Base-by-base conservation (phyloP, 1,140 invertebrate species). In the Coboldia fuscipes region DNA sequence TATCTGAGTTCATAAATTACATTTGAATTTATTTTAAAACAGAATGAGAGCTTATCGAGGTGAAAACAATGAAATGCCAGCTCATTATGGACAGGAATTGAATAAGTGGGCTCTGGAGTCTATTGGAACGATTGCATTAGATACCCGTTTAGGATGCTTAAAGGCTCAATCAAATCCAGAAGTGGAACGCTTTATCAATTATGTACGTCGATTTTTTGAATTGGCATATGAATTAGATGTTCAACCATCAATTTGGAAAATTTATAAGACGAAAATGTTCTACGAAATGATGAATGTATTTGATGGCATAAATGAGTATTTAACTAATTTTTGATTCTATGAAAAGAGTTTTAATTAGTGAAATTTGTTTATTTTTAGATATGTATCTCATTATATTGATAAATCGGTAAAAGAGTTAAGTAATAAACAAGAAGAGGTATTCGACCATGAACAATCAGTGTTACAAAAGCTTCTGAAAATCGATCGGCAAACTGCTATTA, bases 51-150 rank as follows among this genome's bases (percentile, higher is more conserved):
- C 51, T 16, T 45, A 62, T 15, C 51, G 62, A 13, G 48, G 66
- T 42, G 42, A 58, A 31, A 57, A 61, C 17, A 60, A 61, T 39
- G 60, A 65, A 44, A 48, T 76, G 26, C 57, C 59, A 2, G 44
- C 42, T 0, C 52, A 63, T 37, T 72, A 74, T 42, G 58, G 65
- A 20, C 62, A 64, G 24, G 65, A 72, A 45, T 50, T 77, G 35
- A 71, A 72, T 42, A 65, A 70, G 46, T 74, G 74, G 70, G 56
- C 72, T 12, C 51, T 80, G 12, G 76, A 81, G 45, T 72, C 70
- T 2, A 73, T 79, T 3, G 68, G 61, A 3, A 52, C 64, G 17
- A 65, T 83, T 12, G 72, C 73, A 8, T 49, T 81, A 18, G 72
- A 50, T 14, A 41, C 37, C 1, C 38, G 48, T 6, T 42, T 51